A percentile compares a stretch with the other conserved stretches of the same genome.
These are phyloP conservation scores for Margarornis squamiger DNA, from an alignment of 2,797 vertebrate genomes.

Conservation along the genomic window DNA sequence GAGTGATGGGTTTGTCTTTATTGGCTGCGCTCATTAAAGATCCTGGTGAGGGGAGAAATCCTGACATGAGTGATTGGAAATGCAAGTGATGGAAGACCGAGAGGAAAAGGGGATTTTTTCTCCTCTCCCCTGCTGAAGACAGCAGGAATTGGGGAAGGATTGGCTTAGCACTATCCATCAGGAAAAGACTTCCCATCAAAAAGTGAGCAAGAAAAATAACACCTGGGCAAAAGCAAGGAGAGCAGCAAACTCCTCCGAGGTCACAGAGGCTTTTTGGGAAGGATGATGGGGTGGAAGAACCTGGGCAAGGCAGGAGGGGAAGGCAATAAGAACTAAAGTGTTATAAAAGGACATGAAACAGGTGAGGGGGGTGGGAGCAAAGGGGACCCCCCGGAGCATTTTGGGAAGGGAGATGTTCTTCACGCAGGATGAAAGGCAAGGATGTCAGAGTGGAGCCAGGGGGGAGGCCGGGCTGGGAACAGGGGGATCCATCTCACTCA, in stretches of 20 bases:
- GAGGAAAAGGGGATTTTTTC: background rate
- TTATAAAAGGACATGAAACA: background rate
- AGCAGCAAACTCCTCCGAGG: background rate
- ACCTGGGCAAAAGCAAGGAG: background rate
- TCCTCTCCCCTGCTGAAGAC: slow-evolving; percentile 40
- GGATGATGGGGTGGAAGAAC: background rate
- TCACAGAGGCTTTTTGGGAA: background rate
- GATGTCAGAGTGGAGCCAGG: background rate
- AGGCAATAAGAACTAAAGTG: background rate
- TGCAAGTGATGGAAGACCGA: slow-evolving; percentile 21
- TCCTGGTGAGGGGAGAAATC: slow-evolving; percentile 6
- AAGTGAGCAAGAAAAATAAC: slow-evolving; percentile 59
- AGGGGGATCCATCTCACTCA: background rate
- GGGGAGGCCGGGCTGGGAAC: rapidly evolving
- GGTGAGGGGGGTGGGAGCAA: background rate
- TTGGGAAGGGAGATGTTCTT: background rate
- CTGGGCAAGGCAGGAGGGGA: background rate
- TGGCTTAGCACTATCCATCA: slow-evolving; percentile 50
- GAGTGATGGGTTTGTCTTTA: slow-evolving; percentile 23
- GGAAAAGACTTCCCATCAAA: slow-evolving; percentile 61
- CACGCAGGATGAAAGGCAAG: background rate
- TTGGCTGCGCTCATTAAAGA: background rate
- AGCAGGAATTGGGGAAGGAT: slow-evolving; percentile 52
- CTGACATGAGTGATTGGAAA: slow-evolving; percentile 55
- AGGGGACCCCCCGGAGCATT: rapidly evolving